Evolutionary conservation across 2,797 vertebrate genomes (phyloP), one percentile per base, ranked within the genome.

Genomic region (Diplodus sargus): DNA sequence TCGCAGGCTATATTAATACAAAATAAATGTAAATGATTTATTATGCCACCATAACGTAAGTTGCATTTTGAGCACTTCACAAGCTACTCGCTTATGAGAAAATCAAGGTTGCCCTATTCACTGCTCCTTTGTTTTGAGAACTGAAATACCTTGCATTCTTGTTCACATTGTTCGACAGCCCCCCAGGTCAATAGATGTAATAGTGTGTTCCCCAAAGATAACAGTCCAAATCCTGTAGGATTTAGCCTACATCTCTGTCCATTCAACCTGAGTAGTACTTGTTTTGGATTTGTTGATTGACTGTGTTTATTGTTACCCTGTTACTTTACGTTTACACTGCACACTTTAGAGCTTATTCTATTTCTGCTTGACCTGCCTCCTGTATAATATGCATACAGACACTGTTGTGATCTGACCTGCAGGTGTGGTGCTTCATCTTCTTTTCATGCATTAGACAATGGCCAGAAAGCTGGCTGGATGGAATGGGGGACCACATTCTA

Each of bases 111-210:
- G 74, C 45, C 65, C 89, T 78, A 67, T 87, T 86, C 85, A 85
- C 83, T 60, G 82, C 61, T 79, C 72, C 65, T 58, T 43, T 93
- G 93, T 94, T 93, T 79, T 93, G 82, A 88, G 71, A 90, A 89
- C 82, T 86, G 89, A 89, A 90, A 94, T 93, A 90, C 90, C 91
- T 92, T 79, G 85, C 89, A 93, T 95, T 91, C 91, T 93, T 95
- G 89, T 72, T 78, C 89, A 63, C 90, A 93, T 94, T 93, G 88
- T 94, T 78, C 74, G 80, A 87, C 88, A 84, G 87, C 79, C 70
- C 80, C 87, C 78, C 84, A 88, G 88, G 91, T 92, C 90, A 84
- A 83, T 72, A 85, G 87, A 67, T 91, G 81, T 93, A 86, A 91
- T 86, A 88, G 89, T 82, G 90, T 87, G 89, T 82, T 86, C 66